These are phyloP conservation scores for Athene cunicularia DNA, from an alignment of 2,113 vertebrate species.

Conservation along the genomic window DNA sequence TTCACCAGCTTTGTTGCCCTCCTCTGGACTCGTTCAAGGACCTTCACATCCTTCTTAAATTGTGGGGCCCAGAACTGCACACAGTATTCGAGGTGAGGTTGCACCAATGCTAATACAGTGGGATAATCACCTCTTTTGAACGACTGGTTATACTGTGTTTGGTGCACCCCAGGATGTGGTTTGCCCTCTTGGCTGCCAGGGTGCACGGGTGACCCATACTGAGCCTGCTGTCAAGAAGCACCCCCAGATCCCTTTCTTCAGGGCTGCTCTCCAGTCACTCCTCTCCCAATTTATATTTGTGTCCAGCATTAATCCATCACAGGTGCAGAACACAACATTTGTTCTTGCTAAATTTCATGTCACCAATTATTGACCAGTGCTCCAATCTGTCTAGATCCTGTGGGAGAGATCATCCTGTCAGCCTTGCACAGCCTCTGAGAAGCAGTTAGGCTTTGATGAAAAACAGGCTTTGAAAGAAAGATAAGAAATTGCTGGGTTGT, in stretches of 20 bases:
- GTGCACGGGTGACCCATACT: not conserved
- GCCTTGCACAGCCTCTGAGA: too few relatives aligned
- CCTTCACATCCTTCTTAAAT: not conserved
- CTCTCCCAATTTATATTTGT: not conserved
- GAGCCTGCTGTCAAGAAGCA: not conserved
- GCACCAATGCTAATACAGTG: not conserved
- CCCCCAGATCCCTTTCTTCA: not conserved
- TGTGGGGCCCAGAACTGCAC: not conserved
- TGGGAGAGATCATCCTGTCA: too few relatives aligned
- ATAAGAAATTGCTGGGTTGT: too few relatives aligned
- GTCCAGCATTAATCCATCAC: not conserved
- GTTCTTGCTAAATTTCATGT: not conserved
- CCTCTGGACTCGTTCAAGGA: not conserved
- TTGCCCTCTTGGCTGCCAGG: not conserved
- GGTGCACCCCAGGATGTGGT: accelerated
- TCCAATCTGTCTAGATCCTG: not conserved
- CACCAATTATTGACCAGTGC: not conserved
- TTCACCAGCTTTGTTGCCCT: not conserved
- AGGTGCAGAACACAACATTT: not conserved
- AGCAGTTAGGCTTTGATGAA: too few relatives aligned
- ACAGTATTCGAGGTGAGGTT: not conserved
- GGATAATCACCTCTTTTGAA: not conserved
- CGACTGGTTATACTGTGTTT: not conserved
- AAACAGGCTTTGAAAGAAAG: too few relatives aligned
- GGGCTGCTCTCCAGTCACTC: not conserved